These are phyloP conservation scores for Eolophus roseicapilla DNA, from an alignment of 2,113 vertebrate genomes.

Conservation along the genomic window DNA sequence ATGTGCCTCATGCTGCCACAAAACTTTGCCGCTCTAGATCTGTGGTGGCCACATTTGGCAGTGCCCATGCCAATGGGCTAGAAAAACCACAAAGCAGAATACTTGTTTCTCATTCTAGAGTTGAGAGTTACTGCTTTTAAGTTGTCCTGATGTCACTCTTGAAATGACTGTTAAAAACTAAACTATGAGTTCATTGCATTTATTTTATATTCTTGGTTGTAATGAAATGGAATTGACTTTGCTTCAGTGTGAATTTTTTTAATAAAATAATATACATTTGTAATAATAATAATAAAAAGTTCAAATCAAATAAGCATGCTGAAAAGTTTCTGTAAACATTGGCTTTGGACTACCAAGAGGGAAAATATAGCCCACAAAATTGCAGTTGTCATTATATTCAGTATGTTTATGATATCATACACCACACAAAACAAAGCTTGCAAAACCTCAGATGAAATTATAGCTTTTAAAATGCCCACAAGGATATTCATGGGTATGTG, in stretches of 20 bases:
- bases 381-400: conserved; percentile 36
- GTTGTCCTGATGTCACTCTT: conserved; percentile 79
- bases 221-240: conserved; percentile 90
- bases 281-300: conserved; percentile 67
- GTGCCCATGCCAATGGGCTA: not conserved
- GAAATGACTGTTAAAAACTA: conserved; percentile 90
- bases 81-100: conserved; percentile 2
- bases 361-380: not conserved
- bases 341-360: not conserved
- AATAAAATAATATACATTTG: conserved; percentile 69
- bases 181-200: conserved; percentile 86
- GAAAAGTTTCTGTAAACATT: conserved; percentile 13
- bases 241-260: conserved; percentile 74
- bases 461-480: conserved; percentile 12
- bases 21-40: not conserved
- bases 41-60: not conserved
- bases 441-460: conserved; percentile 39
- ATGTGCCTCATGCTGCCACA: conserved; percentile 54
- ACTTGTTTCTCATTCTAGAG: conserved; percentile 62
- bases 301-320: conserved; percentile 21
- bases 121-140: conserved; percentile 74
- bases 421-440: conserved; percentile 46
- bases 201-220: conserved; percentile 94
- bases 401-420: conserved; percentile 17
- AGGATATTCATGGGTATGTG: not conserved